A percentile compares a stretch with the other conserved stretches of the same genome.
These are phyloP conservation scores for Xestia xanthographa DNA, from an alignment of 2,888 invertebrate species.

Conservation along the genomic window DNA sequence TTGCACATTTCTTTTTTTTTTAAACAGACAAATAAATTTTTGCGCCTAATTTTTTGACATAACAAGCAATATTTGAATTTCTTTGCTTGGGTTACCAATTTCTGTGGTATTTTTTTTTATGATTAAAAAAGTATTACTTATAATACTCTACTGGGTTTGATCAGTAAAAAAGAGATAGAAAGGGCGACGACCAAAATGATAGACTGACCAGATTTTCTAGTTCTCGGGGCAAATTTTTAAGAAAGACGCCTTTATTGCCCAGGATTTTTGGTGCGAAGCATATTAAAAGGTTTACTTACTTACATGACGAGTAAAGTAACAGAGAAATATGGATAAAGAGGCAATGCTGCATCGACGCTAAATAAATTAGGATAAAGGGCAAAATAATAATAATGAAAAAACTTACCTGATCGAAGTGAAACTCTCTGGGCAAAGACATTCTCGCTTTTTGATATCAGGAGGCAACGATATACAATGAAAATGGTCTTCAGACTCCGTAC, in stretches of 20 bases:
- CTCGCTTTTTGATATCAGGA: slow-evolving; percentile 81
- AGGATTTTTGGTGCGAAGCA: neutral
- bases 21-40: neutral
- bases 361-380: neutral
- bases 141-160: neutral
- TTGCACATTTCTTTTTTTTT: neutral
- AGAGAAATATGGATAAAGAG: neutral
- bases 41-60: slow-evolving; percentile 4
- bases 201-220: neutral
- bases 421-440: slow-evolving; percentile 92
- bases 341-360: too few relatives aligned
- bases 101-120: neutral
- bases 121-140: neutral
- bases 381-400: neutral
- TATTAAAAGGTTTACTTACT: neutral
- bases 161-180: neutral
- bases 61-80: neutral
- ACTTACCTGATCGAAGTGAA: slow-evolving; percentile 91
- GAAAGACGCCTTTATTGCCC: neutral
- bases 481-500: slow-evolving; percentile 87
- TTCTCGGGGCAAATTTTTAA: neutral
- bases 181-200: neutral
- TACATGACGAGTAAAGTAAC: neutral
- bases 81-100: neutral
- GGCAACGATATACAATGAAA: slow-evolving; percentile 81